Evolutionary conservation across 2,797 vertebrate genomes (phyloP).

Genomic region (Poecile montanus): DNA sequence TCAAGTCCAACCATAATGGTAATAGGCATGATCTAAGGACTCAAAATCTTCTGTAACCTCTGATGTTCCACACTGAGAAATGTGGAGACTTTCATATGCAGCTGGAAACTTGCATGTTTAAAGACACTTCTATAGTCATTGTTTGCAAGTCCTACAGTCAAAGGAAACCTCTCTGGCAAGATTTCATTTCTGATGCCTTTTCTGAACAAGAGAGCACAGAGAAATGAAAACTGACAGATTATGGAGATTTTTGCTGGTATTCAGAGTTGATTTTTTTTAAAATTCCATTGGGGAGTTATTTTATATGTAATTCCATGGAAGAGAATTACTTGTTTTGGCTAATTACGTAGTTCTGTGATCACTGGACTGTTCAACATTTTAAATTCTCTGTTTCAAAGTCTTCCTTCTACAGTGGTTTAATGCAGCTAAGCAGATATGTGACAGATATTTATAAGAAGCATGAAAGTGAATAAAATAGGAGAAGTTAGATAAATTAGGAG

Average conservation of each 20-base stretch:
- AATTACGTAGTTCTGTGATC: conserved; percentile 51
- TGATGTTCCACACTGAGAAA: background rate
- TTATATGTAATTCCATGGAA: background rate
- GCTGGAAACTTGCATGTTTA: background rate
- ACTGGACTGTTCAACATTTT: conserved; percentile 38
- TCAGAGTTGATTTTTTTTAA: background rate
- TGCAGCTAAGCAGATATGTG: conserved; percentile 59
- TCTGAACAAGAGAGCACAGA: background rate
- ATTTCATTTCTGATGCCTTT: background rate
- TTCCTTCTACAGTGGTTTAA: conserved; percentile 39
- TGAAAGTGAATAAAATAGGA: conserved; percentile 71
- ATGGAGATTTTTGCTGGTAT: background rate
- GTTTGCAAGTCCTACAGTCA: background rate
- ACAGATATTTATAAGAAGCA: conserved; percentile 60
- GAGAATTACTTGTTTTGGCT: conserved; percentile 57
- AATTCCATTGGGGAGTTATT: background rate
- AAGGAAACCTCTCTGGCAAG: background rate
- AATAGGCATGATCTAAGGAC: background rate
- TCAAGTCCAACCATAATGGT: background rate
- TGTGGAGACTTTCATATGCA: background rate
- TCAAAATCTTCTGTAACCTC: background rate
- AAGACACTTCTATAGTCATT: background rate
- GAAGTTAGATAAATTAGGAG: conserved; percentile 66
- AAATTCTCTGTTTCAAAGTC: conserved; percentile 58
- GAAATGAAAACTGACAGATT: background rate